Evolutionary conservation across 2,113 vertebrate species (phyloP).

Genomic region (Cinclus mexicanus): DNA sequence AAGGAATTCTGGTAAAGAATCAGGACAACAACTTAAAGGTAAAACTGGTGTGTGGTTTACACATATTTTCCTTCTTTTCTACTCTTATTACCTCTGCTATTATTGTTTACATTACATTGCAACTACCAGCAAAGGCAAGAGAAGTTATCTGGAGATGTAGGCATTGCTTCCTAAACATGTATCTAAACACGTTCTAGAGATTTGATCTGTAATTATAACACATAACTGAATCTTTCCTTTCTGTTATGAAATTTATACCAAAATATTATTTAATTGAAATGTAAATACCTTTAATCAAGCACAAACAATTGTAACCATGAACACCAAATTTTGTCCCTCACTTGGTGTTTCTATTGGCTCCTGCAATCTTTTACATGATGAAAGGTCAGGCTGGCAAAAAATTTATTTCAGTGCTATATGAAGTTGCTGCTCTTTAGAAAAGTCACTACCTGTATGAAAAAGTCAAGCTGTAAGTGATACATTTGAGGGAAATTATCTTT

Average conservation of each 20-base stretch:
- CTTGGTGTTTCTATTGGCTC: not conserved
- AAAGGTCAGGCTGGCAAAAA: conserved; percentile 1
- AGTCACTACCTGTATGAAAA: not conserved
- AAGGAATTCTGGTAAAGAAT: not conserved
- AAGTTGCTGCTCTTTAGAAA: not conserved
- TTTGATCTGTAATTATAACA: not conserved
- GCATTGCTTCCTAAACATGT: not conserved
- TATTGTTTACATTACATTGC: not conserved
- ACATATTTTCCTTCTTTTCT: not conserved
- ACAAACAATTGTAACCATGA: not conserved
- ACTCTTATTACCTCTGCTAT: not conserved
- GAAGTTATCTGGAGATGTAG: not conserved
- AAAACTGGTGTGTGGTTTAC: not conserved
- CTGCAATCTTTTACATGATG: not conserved
- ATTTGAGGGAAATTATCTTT: not conserved
- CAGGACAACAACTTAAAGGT: not conserved
- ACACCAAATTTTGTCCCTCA: not conserved
- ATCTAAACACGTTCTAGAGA: not conserved
- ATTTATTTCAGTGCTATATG: not conserved
- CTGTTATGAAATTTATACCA: not conserved
- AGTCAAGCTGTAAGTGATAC: not conserved
- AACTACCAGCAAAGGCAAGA: not conserved
- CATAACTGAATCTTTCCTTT: not conserved
- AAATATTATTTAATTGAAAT: not conserved
- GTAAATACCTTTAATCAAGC: not conserved